Conservation (phyloP, 2,888 invertebrate species). For the Gnatocerus cornutus region DNA sequence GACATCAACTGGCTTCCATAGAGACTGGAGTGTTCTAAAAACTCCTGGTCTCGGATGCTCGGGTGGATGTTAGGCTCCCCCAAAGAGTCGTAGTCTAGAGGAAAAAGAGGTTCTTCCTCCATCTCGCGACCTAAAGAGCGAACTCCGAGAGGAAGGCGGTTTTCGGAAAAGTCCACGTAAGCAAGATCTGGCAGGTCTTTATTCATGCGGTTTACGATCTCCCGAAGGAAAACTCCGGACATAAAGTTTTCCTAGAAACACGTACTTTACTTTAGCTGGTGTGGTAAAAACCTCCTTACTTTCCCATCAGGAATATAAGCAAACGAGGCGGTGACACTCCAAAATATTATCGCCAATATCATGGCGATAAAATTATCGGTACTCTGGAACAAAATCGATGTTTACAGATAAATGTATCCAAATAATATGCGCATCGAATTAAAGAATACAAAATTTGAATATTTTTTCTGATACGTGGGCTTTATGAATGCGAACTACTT, state of each 20-base stretch:
- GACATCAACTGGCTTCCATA: slow-evolving; percentile 81
- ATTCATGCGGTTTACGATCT: slow-evolving; percentile 85
- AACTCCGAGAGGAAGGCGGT: slow-evolving; percentile 65
- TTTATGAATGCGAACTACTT: slow-evolving; percentile 48
- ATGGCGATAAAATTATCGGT: slow-evolving; percentile 50
- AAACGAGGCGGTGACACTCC: slow-evolving; percentile 59
- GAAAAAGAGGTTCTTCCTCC: slow-evolving; percentile 71
- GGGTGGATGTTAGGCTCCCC: slow-evolving; percentile 83
- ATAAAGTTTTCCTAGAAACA: slow-evolving; percentile 70
- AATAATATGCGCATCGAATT: not conserved
- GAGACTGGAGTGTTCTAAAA: slow-evolving; percentile 84
- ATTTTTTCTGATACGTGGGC: slow-evolving; percentile 45
- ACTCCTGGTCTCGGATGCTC: slow-evolving; percentile 90
- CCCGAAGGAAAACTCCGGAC: slow-evolving; percentile 82
- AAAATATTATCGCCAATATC: slow-evolving; percentile 59
- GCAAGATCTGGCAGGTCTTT: slow-evolving; percentile 81
- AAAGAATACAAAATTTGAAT: slow-evolving; percentile 13
- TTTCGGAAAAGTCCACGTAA: slow-evolving; percentile 78
- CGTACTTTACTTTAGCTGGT: not conserved
- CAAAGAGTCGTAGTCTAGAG: slow-evolving; percentile 80
- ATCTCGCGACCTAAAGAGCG: slow-evolving; percentile 69
- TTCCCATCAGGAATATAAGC: slow-evolving; percentile 68
- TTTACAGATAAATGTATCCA: not conserved
- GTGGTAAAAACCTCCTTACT: slow-evolving; percentile 58
- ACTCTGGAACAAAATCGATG: slow-evolving; percentile 21